Conservation (phyloP, 2,888 invertebrate genomes). For the Antheraea yamamai region DNA sequence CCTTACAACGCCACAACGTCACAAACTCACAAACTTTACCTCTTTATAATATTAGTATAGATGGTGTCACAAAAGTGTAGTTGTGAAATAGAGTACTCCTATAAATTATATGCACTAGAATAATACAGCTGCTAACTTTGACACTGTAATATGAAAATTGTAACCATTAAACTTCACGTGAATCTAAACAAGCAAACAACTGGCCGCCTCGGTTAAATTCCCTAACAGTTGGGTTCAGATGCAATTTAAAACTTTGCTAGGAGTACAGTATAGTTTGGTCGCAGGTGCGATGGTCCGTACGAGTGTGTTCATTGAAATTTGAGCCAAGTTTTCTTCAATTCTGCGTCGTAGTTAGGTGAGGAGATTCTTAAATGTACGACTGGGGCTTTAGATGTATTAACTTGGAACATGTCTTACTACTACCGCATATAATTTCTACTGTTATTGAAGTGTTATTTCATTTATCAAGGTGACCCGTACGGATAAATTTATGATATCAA, state of each 20-base stretch:
- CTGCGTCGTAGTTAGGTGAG: conserved; percentile 39
- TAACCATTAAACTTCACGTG: conserved; percentile 19
- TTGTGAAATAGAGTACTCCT: background rate
- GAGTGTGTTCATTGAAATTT: conserved; percentile 48
- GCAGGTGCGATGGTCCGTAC: conserved; percentile 44
- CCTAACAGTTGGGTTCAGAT: conserved; percentile 31
- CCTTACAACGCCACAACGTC: no score
- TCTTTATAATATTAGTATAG: no score
- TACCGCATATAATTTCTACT: background rate
- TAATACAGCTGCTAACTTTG: background rate
- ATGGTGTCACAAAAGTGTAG: background rate
- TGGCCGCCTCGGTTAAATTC: conserved; percentile 18
- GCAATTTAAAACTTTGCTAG: conserved; percentile 47
- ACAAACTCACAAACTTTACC: no score
- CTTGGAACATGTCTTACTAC: background rate
- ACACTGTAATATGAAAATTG: conserved; percentile 20
- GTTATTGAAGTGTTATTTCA: background rate
- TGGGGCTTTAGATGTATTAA: background rate
- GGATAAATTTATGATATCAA: background rate
- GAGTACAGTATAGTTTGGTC: conserved; percentile 32
- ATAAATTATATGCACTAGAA: background rate
- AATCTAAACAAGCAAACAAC: conserved; percentile 20
- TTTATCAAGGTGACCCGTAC: background rate
- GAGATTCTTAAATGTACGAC: conserved; percentile 28
- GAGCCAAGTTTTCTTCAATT: conserved; percentile 47